A percentile compares a stretch with the other conserved stretches of the same genome.
Evolutionary conservation across 2,113 vertebrate species (phyloP).

Genomic region (Sminthopsis crassicaudata): DNA sequence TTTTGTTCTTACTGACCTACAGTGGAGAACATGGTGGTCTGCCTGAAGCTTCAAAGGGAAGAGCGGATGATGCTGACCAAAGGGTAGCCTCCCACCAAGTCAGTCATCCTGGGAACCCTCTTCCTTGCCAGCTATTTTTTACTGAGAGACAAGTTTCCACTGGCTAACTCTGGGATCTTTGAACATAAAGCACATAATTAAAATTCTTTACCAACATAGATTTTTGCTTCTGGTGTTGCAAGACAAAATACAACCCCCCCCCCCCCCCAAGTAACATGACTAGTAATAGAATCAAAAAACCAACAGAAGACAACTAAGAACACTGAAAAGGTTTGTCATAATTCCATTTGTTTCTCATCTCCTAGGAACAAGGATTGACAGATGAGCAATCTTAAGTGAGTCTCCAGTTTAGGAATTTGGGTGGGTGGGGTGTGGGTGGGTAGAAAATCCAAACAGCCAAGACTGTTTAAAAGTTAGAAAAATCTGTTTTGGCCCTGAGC

Average conservation of each 20-base stretch:
- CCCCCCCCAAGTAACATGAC: not conserved
- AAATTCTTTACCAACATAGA: not conserved
- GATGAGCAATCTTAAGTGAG: not conserved
- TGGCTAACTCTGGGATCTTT: not conserved
- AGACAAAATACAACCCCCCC: not conserved
- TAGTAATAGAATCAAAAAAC: not conserved
- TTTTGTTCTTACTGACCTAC: not conserved
- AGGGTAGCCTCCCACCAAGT: not conserved
- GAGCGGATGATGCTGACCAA: too few relatives aligned
- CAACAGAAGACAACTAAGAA: not conserved
- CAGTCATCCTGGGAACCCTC: accelerated
- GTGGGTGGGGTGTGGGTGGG: not conserved
- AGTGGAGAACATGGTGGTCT: accelerated
- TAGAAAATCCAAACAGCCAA: not conserved
- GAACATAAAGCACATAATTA: not conserved
- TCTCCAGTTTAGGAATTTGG: not conserved
- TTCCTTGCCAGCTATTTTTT: not conserved
- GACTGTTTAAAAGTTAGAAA: not conserved
- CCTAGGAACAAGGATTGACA: not conserved
- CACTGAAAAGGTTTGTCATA: not conserved
- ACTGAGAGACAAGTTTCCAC: not conserved
- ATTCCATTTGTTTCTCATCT: not conserved
- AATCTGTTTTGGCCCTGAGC: not conserved
- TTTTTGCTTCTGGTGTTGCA: not conserved
- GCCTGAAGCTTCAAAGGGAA: not conserved